Evolutionary conservation across 2,797 vertebrate genomes (phyloP).

Genomic region (Enteromius anoplus): DNA sequence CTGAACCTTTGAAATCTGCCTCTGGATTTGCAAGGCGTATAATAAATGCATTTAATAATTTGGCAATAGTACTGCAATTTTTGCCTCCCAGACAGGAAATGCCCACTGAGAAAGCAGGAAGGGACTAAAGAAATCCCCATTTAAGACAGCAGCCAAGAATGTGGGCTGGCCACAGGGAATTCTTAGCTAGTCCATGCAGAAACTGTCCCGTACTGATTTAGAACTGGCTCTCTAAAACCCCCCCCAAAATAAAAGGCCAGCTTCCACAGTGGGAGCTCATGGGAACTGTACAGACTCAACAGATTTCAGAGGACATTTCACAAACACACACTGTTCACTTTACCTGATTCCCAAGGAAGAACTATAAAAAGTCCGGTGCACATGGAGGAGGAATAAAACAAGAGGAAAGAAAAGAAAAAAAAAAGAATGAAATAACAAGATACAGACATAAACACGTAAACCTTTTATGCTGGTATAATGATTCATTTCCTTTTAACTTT

Average conservation of each 20-base stretch:
- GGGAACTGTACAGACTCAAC: constrained; percentile 57
- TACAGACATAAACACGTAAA: constrained; percentile 52
- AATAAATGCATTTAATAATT: constrained; percentile 54
- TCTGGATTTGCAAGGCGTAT: constrained; percentile 39
- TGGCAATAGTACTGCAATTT: constrained; percentile 42
- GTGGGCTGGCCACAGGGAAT: constrained; percentile 39
- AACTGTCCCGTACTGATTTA: constrained; percentile 25
- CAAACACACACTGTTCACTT: constrained; percentile 78
- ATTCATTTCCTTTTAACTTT: constrained; percentile 8
- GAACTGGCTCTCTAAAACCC: background rate
- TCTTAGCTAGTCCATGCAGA: constrained; percentile 26
- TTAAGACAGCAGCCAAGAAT: constrained; percentile 37
- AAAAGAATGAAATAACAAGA: constrained; percentile 67
- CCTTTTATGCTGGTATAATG: constrained; percentile 1
- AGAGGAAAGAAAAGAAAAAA: constrained; percentile 72
- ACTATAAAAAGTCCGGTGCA: constrained; percentile 87
- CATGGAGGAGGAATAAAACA: constrained; percentile 71
- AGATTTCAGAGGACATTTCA: constrained; percentile 68
- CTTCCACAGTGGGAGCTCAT: constrained; percentile 10
- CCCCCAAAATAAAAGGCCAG: background rate
- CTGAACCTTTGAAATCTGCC: constrained; percentile 71
- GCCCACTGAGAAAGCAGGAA: constrained; percentile 51
- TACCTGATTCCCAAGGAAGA: constrained; percentile 99
- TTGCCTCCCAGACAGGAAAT: constrained; percentile 61
- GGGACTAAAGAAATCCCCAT: constrained; percentile 46